These are phyloP conservation scores for Piaya cayana DNA, from an alignment of 2,113 vertebrate species.

Conservation along the genomic window DNA sequence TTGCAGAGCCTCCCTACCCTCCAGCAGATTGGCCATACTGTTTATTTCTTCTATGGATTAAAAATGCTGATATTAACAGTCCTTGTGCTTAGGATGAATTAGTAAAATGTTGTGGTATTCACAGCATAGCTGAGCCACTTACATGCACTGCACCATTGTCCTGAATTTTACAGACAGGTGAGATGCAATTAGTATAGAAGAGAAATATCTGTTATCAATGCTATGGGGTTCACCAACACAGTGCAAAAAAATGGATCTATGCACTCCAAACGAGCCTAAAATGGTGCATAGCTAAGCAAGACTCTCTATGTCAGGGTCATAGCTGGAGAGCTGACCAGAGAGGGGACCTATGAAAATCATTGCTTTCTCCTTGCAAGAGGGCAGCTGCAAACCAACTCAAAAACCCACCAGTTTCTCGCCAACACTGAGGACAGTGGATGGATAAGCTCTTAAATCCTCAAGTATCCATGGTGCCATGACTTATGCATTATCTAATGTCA, in stretches of 20 bases:
- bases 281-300: neutral
- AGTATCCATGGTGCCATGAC: neutral
- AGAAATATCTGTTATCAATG: neutral
- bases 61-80: neutral
- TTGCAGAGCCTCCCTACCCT: too few relatives aligned
- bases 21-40: too few relatives aligned
- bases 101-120: neutral
- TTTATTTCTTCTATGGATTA: neutral
- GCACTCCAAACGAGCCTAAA: neutral
- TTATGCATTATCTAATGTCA: neutral
- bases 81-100: neutral
- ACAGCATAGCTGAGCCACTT: neutral
- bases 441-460: neutral
- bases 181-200: neutral
- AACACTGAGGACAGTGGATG: fast-evolving
- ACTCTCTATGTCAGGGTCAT: neutral
- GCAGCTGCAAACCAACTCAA: neutral
- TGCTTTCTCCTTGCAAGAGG: neutral
- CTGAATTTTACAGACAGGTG: neutral
- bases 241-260: neutral
- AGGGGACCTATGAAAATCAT: fast-evolving
- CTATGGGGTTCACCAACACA: neutral
- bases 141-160: neutral
- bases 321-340: neutral
- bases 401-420: neutral